phyloP scores from a whole-genome alignment of 2,113 vertebrate species.

The Calyptomena viridis region DNA sequence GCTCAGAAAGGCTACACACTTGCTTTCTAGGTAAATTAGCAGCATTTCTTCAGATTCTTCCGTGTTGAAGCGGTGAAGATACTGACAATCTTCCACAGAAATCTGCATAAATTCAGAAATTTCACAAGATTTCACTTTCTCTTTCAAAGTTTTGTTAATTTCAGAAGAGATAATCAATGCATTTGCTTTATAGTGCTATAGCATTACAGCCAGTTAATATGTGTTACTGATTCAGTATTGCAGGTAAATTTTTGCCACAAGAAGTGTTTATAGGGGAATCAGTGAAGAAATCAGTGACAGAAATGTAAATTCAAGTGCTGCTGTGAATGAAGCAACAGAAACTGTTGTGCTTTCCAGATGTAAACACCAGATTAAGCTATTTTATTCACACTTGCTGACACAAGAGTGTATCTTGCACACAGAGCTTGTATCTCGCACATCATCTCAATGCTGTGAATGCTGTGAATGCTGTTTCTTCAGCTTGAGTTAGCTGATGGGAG shows the following conservation, averaged over 20 bases:
- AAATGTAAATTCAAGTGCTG: neutral
- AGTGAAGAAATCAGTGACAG: neutral
- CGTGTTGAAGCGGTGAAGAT: neutral
- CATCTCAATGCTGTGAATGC: neutral
- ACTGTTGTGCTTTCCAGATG: neutral
- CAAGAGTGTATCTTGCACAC: too few species aligned
- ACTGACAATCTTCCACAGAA: neutral
- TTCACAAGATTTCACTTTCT: neutral
- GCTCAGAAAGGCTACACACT: neutral
- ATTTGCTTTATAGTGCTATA: neutral
- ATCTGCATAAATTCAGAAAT: neutral
- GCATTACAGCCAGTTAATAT: neutral
- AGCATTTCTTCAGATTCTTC: neutral
- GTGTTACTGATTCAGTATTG: neutral
- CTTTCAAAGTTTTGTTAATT: neutral
- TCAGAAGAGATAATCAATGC: neutral
- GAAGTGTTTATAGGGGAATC: neutral
- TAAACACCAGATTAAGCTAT: neutral
- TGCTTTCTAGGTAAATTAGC: neutral
- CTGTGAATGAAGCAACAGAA: neutral
- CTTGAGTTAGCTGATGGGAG: neutral
- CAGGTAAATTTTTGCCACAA: neutral
- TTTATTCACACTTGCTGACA: neutral
- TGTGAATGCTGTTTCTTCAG: constrained; percentile 1
- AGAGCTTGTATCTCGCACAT: neutral